These are phyloP conservation scores for Synergus umbraculus DNA, from an alignment of 2,888 invertebrate species.

Conservation along the genomic window DNA sequence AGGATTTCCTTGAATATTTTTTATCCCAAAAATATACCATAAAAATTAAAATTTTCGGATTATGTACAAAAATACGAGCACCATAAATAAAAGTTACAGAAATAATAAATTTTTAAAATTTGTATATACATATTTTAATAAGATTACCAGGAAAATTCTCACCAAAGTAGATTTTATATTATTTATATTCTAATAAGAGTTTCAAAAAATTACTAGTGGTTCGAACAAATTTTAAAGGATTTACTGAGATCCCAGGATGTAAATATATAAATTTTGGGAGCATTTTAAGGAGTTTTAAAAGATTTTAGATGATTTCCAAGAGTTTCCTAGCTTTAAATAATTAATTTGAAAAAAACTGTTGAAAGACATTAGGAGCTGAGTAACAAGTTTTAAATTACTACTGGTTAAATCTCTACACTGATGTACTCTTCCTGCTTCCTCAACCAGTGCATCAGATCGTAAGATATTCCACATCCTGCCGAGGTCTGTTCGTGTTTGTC, in stretches of 20 bases:
- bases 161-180: not conserved
- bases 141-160: not conserved
- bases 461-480: not conserved
- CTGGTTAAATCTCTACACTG: not conserved
- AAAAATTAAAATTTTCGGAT: not conserved
- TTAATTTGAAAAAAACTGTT: too few species aligned
- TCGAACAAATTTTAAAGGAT: too few species aligned
- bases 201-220: too few species aligned
- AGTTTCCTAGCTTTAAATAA: too few species aligned
- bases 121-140: not conserved
- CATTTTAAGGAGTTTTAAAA: too few species aligned
- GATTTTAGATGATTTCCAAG: too few species aligned
- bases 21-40: not conserved
- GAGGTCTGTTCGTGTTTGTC: not conserved
- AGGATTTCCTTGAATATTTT: not conserved
- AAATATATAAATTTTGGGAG: too few species aligned
- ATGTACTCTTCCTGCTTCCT: conserved; percentile 2
- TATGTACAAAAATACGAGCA: not conserved
- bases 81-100: not conserved
- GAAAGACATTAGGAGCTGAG: not conserved
- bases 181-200: too few species aligned
- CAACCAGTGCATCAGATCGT: conserved; percentile 9
- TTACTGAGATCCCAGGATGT: too few species aligned
- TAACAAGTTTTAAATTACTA: not conserved
- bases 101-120: not conserved